These are phyloP conservation scores for Pogonomyrmex californicus DNA, from an alignment of 1,140 invertebrate species.

Conservation along the genomic window DNA sequence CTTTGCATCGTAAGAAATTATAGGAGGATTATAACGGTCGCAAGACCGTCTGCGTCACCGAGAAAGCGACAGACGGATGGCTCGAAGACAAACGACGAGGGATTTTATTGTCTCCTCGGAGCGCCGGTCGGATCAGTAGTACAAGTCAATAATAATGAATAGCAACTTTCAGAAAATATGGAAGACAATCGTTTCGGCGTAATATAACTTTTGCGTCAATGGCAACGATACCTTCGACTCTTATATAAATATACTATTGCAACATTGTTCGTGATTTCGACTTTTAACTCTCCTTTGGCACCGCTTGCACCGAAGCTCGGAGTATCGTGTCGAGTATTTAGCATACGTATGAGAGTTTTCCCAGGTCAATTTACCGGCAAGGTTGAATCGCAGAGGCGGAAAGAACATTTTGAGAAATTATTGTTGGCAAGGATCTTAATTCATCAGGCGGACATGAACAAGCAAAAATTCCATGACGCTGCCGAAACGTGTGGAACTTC, in stretches of 20 bases:
- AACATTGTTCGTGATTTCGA: neutral
- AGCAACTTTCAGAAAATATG: neutral
- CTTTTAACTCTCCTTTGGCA: neutral
- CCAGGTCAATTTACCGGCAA: neutral
- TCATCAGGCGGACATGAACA: conserved; percentile 27
- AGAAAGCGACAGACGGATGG: neutral
- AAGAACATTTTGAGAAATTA: conserved; percentile 51
- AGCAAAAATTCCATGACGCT: conserved; percentile 48
- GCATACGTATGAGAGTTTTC: neutral
- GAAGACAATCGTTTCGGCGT: neutral
- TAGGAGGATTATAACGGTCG: conserved; percentile 45
- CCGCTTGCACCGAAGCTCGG: too few relatives aligned
- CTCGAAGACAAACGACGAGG: conserved; percentile 4
- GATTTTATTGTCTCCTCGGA: neutral
- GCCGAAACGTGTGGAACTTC: conserved; percentile 52
- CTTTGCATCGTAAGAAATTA: conserved; percentile 52
- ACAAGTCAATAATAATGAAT: neutral
- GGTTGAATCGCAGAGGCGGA: neutral
- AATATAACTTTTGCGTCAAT: neutral
- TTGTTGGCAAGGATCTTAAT: conserved; percentile 38
- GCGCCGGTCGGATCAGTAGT: neutral
- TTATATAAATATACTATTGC: neutral
- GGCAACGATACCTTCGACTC: neutral
- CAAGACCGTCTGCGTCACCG: neutral
- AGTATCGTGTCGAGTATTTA: neutral